These are phyloP conservation scores for Notocelia uddmanniana DNA, from an alignment of 2,888 invertebrate species.

Conservation along the genomic window DNA sequence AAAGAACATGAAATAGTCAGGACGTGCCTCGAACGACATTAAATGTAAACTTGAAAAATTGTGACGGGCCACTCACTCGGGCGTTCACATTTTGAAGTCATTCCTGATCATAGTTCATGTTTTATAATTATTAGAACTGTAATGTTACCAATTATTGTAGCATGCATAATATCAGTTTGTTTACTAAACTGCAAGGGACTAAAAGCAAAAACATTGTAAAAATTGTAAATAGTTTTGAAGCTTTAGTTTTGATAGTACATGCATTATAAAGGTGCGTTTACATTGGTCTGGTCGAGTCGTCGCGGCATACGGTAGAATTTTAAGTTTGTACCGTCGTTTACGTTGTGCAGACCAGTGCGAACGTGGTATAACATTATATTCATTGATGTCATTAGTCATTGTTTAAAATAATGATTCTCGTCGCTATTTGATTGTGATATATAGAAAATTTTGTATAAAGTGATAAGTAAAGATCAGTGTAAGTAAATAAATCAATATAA, in stretches of 20 bases:
- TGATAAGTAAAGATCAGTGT: slow-evolving; percentile 67
- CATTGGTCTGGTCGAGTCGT: background rate
- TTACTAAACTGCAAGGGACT: slow-evolving; percentile 1
- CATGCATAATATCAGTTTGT: slow-evolving; percentile 24
- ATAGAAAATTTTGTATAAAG: slow-evolving; percentile 74
- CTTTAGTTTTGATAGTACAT: slow-evolving; percentile 53
- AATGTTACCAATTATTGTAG: slow-evolving; percentile 22
- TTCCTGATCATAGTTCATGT: slow-evolving; percentile 14
- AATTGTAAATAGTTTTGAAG: slow-evolving; percentile 44
- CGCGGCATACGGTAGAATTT: background rate
- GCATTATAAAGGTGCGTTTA: slow-evolving; percentile 44
- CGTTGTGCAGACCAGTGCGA: background rate
- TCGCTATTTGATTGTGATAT: slow-evolving; percentile 82
- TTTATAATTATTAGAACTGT: slow-evolving; percentile 15
- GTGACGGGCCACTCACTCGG: no score
- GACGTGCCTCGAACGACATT: no score
- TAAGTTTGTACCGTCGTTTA: background rate
- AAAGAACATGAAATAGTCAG: no score
- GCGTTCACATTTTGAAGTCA: background rate
- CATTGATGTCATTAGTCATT: slow-evolving; percentile 69
- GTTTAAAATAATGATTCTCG: slow-evolving; percentile 64
- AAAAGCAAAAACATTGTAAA: slow-evolving; percentile 14
- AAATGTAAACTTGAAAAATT: no score
- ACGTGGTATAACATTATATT: slow-evolving; percentile 56
- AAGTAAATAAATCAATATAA: slow-evolving; percentile 71